Evolutionary conservation across 2,113 vertebrate species (phyloP), one percentile per base, ranked within the genome.

Genomic region (Caranx ignobilis): DNA sequence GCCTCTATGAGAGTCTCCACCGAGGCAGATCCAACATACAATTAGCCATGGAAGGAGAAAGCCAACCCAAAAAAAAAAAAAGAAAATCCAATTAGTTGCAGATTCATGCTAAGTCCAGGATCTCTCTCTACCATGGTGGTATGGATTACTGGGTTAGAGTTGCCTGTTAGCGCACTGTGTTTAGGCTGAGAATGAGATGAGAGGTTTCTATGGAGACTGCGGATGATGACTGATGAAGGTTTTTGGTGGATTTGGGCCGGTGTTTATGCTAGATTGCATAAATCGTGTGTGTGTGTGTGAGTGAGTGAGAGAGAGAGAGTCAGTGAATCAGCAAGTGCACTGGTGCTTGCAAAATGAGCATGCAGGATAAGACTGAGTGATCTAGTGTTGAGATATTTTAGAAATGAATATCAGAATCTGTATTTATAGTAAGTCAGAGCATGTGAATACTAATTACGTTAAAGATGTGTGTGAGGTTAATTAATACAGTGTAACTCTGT

Each of bases 11-110:
- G 71, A 79, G 69, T 48, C 78, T 83, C 71, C 64, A 61, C 68
- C 37, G 74, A 90, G 74, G 57, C 83, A 59, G 66, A 88, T 71
- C 63, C 62, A 63, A 73, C 57, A 68, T 63, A 75, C 70, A 87
- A 76, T 88, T 69, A 88, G 62, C 70, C 71, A 78, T 75, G 61
- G 52, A 71, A 66, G 55, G 75, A 80, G 50, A 87, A 74, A 77
- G 75, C 67, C 71, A 85, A 70, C 50, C 26, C n/a, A n/a, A 26
- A 26, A 26, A 71, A 34, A 64, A 83, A 83, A 84, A 82, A 83
- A 88, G 87, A 83, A 89, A 85, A 89, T 86, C 70, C 70, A 86
- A 81, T 92, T 92, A 91, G 82, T 79, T 77, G 48, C 80, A 88
- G 80, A 89, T 83, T 91, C 37, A 82, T 81, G 65, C 78, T 75